Evolutionary conservation across 2,113 vertebrate species (phyloP).

Genomic region (Callopanchax toddi): DNA sequence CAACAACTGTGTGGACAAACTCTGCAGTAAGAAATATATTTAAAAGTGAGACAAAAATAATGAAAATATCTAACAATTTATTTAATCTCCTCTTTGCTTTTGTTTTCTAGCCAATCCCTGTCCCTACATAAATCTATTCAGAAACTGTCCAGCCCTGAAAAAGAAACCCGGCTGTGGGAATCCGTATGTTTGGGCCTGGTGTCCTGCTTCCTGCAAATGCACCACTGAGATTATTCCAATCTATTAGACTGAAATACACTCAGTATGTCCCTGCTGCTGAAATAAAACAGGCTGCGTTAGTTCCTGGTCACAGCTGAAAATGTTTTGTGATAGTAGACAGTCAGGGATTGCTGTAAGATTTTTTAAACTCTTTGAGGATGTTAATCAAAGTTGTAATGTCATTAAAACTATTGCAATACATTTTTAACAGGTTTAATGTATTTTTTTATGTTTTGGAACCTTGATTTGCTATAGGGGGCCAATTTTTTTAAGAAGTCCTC

Average conservation of each 20-base stretch:
- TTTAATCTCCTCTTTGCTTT: background rate
- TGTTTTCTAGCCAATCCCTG: constrained; percentile 74
- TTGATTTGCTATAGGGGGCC: no score
- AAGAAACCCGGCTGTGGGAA: constrained; percentile 5
- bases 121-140: constrained; percentile 53
- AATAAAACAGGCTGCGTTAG: no score
- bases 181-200: constrained; percentile 1
- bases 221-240: constrained; percentile 62
- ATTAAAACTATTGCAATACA: no score
- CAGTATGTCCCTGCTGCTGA: no score
- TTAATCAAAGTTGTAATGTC: no score
- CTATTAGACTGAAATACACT: background rate
- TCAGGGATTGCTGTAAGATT: no score
- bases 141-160: constrained; percentile 61
- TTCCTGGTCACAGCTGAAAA: background rate
- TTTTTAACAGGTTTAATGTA: no score
- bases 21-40: constrained; percentile 78
- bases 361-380: no score
- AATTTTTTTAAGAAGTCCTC: no score
- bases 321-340: no score
- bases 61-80: background rate
- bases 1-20: constrained; percentile 59
- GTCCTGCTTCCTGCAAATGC: constrained; percentile 70
- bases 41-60: background rate
- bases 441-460: no score